Base-by-base conservation (phyloP, 2,888 invertebrate genomes). In the Agriopis leucophaearia region DNA sequence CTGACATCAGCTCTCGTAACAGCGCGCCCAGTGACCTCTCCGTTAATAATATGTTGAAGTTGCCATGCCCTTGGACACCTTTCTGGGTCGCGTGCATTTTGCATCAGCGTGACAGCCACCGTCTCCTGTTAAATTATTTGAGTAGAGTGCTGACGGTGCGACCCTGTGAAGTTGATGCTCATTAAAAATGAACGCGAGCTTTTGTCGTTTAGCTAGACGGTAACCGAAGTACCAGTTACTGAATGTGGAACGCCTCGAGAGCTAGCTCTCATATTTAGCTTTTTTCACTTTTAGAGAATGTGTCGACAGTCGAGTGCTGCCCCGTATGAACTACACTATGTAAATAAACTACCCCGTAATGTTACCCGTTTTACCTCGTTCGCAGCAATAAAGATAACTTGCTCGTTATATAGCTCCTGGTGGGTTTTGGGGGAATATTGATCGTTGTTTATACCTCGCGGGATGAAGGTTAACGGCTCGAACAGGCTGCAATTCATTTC, bases 1-100 rank as follows among this genome's bases (percentile, higher is more conserved):
- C 81, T 84, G 83, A 84, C 83, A 84, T 85, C 85, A 85, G 79
- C 79, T 82, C 79, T 81, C 78, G 80, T 81, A 82, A 86, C 79
- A 78, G 78, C 68, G 68, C 70, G 71, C 70, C 71, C 74, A 72
- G 69, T 74, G 70, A 72, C 75, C 74, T 70, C 71, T 61, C 70
- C 50, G 64, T 74, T 68, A 60, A 66, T 64, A 70, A 66, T 70
- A 68, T 66, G 58, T 67, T 69, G 60, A 51, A 66, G 59, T 63
- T 45, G n/a, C 18, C 27, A 48, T 70, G 71, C 72, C 74, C 74
- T 79, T 80, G 74, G 74, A 64, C 71, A 68, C 38, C 52, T 71
- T 69, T 76, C 73, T 77, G 55, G 71, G 71, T 70, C 75, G 71
- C 67, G 63, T 71, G 71, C 65, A 71, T 54, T 71, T 64, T 73